Evolutionary conservation across 2,888 invertebrate species (phyloP).

Genomic region (Nasonovia ribisnigri): DNA sequence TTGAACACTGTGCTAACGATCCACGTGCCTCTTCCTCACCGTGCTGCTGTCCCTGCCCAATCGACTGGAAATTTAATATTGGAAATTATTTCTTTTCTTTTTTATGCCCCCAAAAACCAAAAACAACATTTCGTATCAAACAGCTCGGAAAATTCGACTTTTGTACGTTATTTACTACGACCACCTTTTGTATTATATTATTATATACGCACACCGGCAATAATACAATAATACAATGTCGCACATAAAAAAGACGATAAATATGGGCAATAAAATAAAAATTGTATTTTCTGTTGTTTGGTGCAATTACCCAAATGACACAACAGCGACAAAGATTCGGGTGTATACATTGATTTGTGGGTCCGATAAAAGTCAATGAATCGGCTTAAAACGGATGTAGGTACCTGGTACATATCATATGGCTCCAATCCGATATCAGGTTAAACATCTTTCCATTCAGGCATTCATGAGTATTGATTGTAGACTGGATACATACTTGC

Average conservation of each 20-base stretch:
- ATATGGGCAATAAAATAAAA: slow-evolving; percentile 19
- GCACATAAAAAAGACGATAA: slow-evolving; percentile 25
- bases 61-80: slow-evolving; percentile 64
- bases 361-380: slow-evolving; percentile 44
- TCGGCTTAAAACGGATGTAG: slow-evolving; percentile 29
- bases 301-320: slow-evolving; percentile 47
- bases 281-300: slow-evolving; percentile 23
- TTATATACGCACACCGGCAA: slow-evolving; percentile 19
- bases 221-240: slow-evolving; percentile 41
- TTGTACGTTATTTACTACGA: slow-evolving; percentile 46
- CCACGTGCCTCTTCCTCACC: slow-evolving; percentile 43
- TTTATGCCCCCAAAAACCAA: slow-evolving; percentile 46
- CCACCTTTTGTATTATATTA: slow-evolving; percentile 51
- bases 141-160: slow-evolving; percentile 64
- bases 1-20: slow-evolving; percentile 25
- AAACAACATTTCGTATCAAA: slow-evolving; percentile 63
- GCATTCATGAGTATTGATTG: neutral
- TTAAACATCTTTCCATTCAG: neutral
- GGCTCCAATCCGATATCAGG: slow-evolving; percentile 24
- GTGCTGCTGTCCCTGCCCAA: slow-evolving; percentile 30
- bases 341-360: slow-evolving; percentile 34
- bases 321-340: neutral
- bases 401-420: neutral
- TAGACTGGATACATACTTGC: neutral
- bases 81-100: slow-evolving; percentile 55